A percentile compares a stretch with the other conserved stretches of the same genome.
Evolutionary conservation across 2,888 invertebrate genomes (phyloP).

Genomic region (Tinea pellionella): DNA sequence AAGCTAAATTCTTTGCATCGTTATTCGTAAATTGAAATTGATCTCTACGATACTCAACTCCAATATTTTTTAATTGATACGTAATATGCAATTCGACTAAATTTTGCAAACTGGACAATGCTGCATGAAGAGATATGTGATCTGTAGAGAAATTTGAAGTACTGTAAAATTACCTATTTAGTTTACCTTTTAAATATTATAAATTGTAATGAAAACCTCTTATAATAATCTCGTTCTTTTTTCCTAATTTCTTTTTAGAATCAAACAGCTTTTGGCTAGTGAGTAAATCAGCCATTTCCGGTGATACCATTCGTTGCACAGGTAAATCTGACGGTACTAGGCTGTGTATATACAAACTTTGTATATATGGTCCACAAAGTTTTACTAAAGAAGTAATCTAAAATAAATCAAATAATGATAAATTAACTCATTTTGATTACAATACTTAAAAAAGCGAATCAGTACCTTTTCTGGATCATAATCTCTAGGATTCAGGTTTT

Average conservation of each 20-base stretch:
- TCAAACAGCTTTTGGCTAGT: conserved; percentile 39
- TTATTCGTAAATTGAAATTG: conserved; percentile 63
- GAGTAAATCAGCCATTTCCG: conserved; percentile 54
- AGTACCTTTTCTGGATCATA: conserved; percentile 65
- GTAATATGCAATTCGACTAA: conserved; percentile 54
- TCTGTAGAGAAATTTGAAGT: conserved; percentile 33
- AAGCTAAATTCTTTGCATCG: conserved; percentile 53
- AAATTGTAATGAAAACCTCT: conserved; percentile 32
- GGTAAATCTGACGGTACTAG: conserved; percentile 54
- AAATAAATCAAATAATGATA: conserved; percentile 15
- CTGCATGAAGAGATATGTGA: conserved; percentile 61
- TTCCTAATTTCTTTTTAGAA: conserved; percentile 25
- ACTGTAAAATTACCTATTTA: not conserved
- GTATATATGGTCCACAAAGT: conserved; percentile 54
- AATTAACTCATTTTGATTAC: not conserved
- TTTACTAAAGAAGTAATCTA: conserved; percentile 51
- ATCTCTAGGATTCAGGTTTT: conserved; percentile 55
- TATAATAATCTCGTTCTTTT: conserved; percentile 30
- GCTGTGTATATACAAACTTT: conserved; percentile 47
- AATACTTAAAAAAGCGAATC: not conserved
- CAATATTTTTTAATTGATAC: conserved; percentile 44
- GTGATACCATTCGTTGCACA: conserved; percentile 48
- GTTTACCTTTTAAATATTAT: not conserved
- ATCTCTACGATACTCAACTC: conserved; percentile 49
- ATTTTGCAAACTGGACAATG: conserved; percentile 51